Conservation (phyloP, 2,113 vertebrate genomes). For the Thermophis baileyi region DNA sequence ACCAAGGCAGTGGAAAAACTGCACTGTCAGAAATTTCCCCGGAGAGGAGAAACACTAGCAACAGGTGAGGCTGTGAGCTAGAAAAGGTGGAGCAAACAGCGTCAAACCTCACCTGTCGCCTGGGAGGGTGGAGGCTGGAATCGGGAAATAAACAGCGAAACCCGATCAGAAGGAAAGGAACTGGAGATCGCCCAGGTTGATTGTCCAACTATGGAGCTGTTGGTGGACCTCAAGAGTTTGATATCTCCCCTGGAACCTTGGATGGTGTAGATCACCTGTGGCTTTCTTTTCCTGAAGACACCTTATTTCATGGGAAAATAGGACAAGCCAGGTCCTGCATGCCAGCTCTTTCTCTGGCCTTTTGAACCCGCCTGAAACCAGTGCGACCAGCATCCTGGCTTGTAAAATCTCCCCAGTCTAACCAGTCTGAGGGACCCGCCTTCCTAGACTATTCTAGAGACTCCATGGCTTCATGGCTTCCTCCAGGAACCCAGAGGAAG, state of each 20-base stretch:
- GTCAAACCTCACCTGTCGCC: background rate
- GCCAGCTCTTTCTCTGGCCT: background rate
- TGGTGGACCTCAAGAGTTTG: background rate
- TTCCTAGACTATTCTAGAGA: background rate
- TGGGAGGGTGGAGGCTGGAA: slow-evolving; percentile 6
- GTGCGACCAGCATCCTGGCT: background rate
- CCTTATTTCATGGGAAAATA: background rate
- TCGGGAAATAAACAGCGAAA: slow-evolving; percentile 32
- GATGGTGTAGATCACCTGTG: background rate
- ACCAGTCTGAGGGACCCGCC: background rate
- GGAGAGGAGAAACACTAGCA: background rate
- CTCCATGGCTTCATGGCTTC: slow-evolving; percentile 42
- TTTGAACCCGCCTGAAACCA: background rate
- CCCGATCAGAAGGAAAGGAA: background rate
- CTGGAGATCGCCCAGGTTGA: too few species aligned
- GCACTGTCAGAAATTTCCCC: background rate
- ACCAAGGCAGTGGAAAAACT: background rate
- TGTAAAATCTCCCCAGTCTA: background rate
- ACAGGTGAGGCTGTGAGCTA: slow-evolving; percentile 1
- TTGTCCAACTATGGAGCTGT: background rate
- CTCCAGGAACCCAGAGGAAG: slow-evolving; percentile 18
- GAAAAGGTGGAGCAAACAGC: background rate
- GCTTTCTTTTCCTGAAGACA: background rate
- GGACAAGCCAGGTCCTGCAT: background rate
- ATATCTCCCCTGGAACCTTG: background rate